Evolutionary conservation across 1,140 invertebrate species (phyloP).

Genomic region (Sarcophaga peregrina): DNA sequence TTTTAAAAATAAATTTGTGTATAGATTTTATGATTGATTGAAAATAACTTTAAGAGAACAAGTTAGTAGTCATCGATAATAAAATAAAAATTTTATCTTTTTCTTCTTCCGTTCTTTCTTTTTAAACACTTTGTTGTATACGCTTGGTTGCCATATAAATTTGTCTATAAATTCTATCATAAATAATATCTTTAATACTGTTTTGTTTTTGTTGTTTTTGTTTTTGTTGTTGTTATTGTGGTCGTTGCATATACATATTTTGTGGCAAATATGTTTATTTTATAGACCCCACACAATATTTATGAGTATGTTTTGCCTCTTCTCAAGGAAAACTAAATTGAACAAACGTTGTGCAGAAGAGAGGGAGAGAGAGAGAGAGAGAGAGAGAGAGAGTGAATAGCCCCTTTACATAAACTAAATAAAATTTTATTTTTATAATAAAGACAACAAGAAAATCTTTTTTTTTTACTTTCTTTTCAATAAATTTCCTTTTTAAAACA

Average conservation of each 20-base stretch:
- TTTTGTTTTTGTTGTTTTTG: not conserved
- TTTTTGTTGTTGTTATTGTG: not conserved
- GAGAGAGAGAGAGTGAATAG: too few relatives aligned
- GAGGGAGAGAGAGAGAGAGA: too few relatives aligned
- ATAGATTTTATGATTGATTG: conserved; percentile 36
- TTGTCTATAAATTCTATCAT: not conserved
- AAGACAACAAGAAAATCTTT: too few relatives aligned
- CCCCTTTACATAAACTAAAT: too few relatives aligned
- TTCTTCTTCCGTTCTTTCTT: not conserved
- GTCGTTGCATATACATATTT: conserved; percentile 4
- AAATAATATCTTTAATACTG: not conserved
- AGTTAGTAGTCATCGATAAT: conserved; percentile 19
- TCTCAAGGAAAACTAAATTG: not conserved
- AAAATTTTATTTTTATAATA: too few relatives aligned
- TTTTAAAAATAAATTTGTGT: not conserved
- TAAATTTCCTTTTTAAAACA: too few relatives aligned
- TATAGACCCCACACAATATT: not conserved
- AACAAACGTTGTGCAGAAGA: not conserved
- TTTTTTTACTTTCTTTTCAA: too few relatives aligned
- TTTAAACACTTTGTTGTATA: too few relatives aligned
- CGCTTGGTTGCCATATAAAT: too few relatives aligned
- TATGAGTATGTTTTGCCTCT: not conserved
- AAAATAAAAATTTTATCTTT: not conserved
- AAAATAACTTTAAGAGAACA: conserved; percentile 33
- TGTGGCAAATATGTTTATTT: conserved; percentile 11